A percentile compares a stretch with the other conserved stretches of the same genome.
These are phyloP conservation scores for Blastobasis lacticolella DNA, from an alignment of 2,888 invertebrate genomes.

Conservation along the genomic window DNA sequence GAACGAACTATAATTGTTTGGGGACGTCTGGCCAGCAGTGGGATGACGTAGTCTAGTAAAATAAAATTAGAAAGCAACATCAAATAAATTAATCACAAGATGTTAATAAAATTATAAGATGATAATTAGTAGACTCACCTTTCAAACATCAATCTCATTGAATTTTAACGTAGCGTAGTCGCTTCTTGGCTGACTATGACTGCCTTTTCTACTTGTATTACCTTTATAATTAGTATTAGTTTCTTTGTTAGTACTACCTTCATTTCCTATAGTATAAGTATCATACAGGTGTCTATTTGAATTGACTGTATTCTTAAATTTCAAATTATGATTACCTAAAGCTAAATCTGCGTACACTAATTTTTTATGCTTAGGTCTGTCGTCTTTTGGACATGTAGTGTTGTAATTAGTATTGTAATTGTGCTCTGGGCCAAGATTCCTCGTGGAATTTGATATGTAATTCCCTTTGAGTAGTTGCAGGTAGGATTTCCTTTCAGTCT, in stretches of 20 bases:
- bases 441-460: slow-evolving; percentile 67
- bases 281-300: slow-evolving; percentile 72
- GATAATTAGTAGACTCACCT: slow-evolving; percentile 42
- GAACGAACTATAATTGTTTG: too few relatives aligned
- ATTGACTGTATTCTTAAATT: slow-evolving; percentile 74
- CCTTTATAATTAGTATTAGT: slow-evolving; percentile 55
- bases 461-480: slow-evolving; percentile 63
- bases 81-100: background rate
- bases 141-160: slow-evolving; percentile 69
- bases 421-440: slow-evolving; percentile 54
- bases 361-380: slow-evolving; percentile 65
- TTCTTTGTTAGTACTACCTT: slow-evolving; percentile 55
- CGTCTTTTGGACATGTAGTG: slow-evolving; percentile 54
- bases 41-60: background rate
- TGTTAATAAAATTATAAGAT: background rate
- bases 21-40: too few relatives aligned
- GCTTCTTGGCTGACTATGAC: slow-evolving; percentile 47
- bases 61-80: background rate
- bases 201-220: slow-evolving; percentile 45
- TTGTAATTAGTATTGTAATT: slow-evolving; percentile 49
- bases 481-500: slow-evolving; percentile 60
- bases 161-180: slow-evolving; percentile 70
- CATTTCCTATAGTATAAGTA: slow-evolving; percentile 61
- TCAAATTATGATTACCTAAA: slow-evolving; percentile 71
- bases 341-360: slow-evolving; percentile 71